Base-by-base conservation (phyloP, 1,140 invertebrate genomes). In the Procambarus clarkii region DNA sequence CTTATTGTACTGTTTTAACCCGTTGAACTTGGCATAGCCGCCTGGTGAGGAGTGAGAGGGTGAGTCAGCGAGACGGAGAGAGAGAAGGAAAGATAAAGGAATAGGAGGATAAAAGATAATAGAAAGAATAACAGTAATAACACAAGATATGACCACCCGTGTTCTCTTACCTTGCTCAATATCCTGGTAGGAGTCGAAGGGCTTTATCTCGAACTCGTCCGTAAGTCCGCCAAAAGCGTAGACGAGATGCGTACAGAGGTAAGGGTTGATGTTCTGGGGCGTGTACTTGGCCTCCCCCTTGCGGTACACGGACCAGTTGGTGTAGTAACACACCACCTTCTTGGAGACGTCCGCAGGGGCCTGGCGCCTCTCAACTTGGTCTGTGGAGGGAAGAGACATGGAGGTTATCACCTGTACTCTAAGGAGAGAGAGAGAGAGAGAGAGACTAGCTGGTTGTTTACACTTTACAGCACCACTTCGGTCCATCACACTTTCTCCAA, bases 111-210 rank as follows among this genome's bases (percentile, higher is more conserved):
- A 54, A 8, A 54, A 54, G 50, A 34, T 34, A 34, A 18, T 18
- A 18, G 60, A 34, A 34, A 34, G 60, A 64, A 34, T 34, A 34
- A 18, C 4, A 18, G 60, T 34, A 34, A 34, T 11, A 64, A n/a
- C 3, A 34, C 11, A 54, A 8, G 11, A 54, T 0, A 34, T 34
- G 34, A 34, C 34, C 34, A 34, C 34, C 34, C 34, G 34, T 34
- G 34, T 34, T 34, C 34, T 34, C 34, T 92, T 95, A 98, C 98
- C 98, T 97, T 98, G 97, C 94, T 98, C 98, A 93, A 98, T 97
- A 94, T 99, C 98, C 94, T 98, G 98, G 94, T 98, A 98, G 94
- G 98, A 98, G 94, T 99, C 98, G 94, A 98, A 98, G 1, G 98
- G 97, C 93, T 97, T 97, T 87, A 99, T 95, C 46, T 97, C 96